Percentiles rank a stretch among this genome's conserved stretches.
These are phyloP conservation scores for Callipepla squamata DNA, from an alignment of 2,113 vertebrate species.

Conservation along the genomic window DNA sequence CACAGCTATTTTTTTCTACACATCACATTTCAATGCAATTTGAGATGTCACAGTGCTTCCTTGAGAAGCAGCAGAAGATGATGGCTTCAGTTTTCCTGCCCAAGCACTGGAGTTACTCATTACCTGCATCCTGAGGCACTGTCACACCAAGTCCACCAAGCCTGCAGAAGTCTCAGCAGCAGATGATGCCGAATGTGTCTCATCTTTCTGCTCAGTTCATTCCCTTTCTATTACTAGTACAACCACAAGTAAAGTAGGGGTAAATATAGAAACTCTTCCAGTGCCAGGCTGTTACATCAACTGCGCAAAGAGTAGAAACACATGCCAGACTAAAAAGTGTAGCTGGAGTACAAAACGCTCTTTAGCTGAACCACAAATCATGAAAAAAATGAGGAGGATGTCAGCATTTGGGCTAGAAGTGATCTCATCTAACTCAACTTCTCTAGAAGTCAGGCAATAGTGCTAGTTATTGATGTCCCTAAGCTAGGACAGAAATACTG, in stretches of 20 bases:
- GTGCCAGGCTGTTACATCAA: conserved; percentile 6
- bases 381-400: background rate
- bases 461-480: background rate
- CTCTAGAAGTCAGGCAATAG: background rate
- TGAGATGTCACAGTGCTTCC: background rate
- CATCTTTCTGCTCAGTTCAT: background rate
- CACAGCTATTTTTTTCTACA: fast-evolving
- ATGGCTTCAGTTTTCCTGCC: background rate
- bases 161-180: background rate
- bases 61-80: background rate
- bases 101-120: background rate
- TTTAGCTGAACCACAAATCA: background rate
- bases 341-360: background rate
- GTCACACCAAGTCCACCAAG: background rate
- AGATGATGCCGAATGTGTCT: background rate
- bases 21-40: background rate
- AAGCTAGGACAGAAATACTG: background rate
- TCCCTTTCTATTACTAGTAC: background rate
- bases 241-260: background rate
- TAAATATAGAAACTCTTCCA: background rate
- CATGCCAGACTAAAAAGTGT: background rate
- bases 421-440: conserved; percentile 7
- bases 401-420: background rate
- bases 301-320: background rate
- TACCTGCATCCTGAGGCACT: background rate